These are phyloP conservation scores for Rhorus exstirpatorius DNA, from an alignment of 2,888 invertebrate genomes.

Conservation along the genomic window DNA sequence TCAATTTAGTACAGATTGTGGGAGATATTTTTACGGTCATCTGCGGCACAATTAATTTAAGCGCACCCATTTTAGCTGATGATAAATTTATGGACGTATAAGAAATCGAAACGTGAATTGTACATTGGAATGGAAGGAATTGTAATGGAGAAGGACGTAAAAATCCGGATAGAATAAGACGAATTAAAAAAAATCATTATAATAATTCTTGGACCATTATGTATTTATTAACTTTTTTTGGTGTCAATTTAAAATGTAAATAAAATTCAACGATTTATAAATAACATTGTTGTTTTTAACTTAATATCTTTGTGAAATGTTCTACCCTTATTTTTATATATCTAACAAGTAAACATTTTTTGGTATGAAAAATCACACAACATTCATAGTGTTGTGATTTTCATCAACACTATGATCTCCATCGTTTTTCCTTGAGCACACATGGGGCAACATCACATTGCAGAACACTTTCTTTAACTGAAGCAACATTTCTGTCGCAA, in stretches of 20 bases:
- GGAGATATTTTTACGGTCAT: slow-evolving; percentile 66
- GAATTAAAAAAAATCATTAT: slow-evolving; percentile 20
- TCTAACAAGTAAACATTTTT: slow-evolving; percentile 9
- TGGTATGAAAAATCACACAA: slow-evolving; percentile 12
- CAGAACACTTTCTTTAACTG: slow-evolving; percentile 49
- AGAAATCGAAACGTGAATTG: slow-evolving; percentile 26
- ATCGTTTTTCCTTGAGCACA: slow-evolving; percentile 30
- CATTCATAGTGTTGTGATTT: neutral
- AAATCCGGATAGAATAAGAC: slow-evolving; percentile 30
- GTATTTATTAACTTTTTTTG: slow-evolving; percentile 17
- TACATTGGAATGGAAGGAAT: slow-evolving; percentile 25
- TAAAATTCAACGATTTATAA: slow-evolving; percentile 29
- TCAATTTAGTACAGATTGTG: slow-evolving; percentile 46
- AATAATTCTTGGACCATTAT: slow-evolving; percentile 14
- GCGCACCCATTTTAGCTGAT: slow-evolving; percentile 57
- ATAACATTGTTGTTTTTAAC: no score
- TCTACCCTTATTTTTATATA: slow-evolving; percentile 22
- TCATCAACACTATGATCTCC: no score
- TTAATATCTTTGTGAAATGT: slow-evolving; percentile 10
- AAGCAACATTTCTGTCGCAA: no score
- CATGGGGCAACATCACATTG: slow-evolving; percentile 51
- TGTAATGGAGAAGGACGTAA: slow-evolving; percentile 17
- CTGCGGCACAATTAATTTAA: no score
- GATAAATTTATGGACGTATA: slow-evolving; percentile 60
- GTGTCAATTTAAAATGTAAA: slow-evolving; percentile 1